phyloP scores from a whole-genome alignment of 2,797 vertebrate species.

The Chiloscyllium punctatum region DNA sequence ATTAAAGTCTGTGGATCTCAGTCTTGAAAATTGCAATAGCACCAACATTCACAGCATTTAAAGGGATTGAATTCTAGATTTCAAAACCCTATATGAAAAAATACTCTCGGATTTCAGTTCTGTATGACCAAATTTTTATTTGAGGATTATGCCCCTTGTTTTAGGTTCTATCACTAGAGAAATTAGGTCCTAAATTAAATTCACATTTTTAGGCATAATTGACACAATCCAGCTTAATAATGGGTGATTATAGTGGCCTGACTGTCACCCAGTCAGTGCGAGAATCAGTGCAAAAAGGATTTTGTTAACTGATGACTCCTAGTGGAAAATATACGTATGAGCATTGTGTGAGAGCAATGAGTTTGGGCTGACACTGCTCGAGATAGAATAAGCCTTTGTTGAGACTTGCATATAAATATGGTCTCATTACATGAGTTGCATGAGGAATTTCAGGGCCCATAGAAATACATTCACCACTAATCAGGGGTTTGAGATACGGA shows the following conservation, averaged over 20 bases:
- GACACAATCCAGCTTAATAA: not conserved
- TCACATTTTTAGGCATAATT: not conserved
- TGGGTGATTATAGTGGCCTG: not conserved
- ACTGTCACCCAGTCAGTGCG: not conserved
- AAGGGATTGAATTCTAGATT: not conserved
- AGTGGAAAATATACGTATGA: not conserved
- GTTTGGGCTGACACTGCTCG: not conserved
- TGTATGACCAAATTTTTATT: not conserved
- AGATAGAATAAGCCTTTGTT: not conserved
- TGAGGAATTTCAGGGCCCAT: not conserved
- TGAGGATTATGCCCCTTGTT: not conserved
- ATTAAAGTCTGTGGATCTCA: not conserved
- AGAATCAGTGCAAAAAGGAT: not conserved
- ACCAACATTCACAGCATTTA: not conserved
- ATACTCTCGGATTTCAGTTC: not conserved
- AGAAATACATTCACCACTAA: not conserved
- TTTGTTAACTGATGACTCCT: not conserved
- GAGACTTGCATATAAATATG: not conserved
- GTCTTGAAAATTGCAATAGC: not conserved
- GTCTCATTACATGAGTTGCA: not conserved
- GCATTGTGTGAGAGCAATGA: not conserved
- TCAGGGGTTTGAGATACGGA: not conserved
- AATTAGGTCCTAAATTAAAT: not conserved
- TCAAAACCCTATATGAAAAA: not conserved
- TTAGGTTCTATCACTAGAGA: not conserved